Conservation (phyloP, 23 tunicate genomes). For the Trididemnum clinides region DNA sequence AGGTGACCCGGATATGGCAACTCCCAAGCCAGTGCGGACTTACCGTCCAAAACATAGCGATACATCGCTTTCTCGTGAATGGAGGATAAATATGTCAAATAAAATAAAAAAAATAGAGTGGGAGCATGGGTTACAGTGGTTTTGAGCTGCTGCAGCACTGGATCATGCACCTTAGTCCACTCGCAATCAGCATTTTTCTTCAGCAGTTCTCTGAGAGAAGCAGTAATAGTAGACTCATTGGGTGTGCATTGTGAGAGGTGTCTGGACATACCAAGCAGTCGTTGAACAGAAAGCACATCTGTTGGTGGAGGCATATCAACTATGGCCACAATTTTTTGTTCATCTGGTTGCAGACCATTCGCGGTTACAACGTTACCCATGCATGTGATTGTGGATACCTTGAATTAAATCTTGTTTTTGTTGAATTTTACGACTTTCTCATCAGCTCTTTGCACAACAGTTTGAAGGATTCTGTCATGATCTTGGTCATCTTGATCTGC, state of each 20-base stretch:
- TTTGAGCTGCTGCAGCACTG: conserved; percentile 12
- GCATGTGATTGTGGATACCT: neutral
- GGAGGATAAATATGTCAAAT: too few relatives aligned
- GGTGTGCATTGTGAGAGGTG: conserved; percentile 29
- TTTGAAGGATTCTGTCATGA: neutral
- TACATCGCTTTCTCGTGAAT: too few relatives aligned
- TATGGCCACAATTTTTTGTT: conserved; percentile 12
- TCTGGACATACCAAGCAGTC: conserved; percentile 42
- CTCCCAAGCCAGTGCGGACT: too few relatives aligned
- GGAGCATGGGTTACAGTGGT: neutral
- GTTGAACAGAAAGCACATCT: conserved; percentile 7
- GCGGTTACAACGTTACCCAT: conserved; percentile 24
- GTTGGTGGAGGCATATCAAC: conserved; percentile 35
- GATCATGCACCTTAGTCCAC: conserved; percentile 21
- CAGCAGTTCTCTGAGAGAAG: conserved; percentile 33
- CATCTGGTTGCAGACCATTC: conserved; percentile 51
- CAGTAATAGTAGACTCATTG: conserved; percentile 24
- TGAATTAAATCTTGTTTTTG: conserved; percentile 19
- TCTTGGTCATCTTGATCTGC: conserved; percentile 7
- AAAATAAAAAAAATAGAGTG: conserved; percentile 4
- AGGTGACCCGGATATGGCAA: too few relatives aligned
- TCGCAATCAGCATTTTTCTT: conserved; percentile 6
- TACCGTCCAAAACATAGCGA: too few relatives aligned
- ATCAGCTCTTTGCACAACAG: neutral
- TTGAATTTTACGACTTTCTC: conserved; percentile 18